Conservation (phyloP, 1,140 invertebrate genomes). For the Scaptodrosophila lebanonensis region DNA sequence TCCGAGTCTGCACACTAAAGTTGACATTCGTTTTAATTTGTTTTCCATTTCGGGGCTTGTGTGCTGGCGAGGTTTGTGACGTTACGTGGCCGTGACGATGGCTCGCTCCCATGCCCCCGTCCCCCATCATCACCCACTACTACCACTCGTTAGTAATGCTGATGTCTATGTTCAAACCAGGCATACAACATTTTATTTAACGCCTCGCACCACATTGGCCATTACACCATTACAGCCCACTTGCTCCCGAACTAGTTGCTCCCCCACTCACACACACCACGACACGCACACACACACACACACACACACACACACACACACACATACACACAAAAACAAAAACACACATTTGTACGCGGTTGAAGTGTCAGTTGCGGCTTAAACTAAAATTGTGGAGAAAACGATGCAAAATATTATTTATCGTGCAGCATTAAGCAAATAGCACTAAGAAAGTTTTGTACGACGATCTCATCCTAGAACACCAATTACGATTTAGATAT, state of each 20-base stretch:
- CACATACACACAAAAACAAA: not conserved
- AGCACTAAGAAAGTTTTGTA: no score
- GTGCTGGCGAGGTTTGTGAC: not conserved
- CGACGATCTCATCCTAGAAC: no score
- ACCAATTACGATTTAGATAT: no score
- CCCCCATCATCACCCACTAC: no score
- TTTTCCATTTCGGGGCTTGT: conserved; percentile 37
- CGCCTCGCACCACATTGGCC: conserved; percentile 28
- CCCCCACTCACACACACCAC: no score
- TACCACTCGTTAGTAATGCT: conserved; percentile 6
- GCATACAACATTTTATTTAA: conserved; percentile 69
- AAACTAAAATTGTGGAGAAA: no score
- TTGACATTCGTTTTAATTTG: conserved; percentile 64
- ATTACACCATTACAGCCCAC: conserved; percentile 23
- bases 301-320: conserved; percentile 17
- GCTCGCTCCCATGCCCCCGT: no score
- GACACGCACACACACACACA: conserved; percentile 6
- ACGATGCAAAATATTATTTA: no score
- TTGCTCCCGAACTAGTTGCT: conserved; percentile 46
- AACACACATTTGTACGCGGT: no score
- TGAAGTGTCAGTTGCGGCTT: no score
- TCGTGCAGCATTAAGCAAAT: no score
- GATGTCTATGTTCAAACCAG: conserved; percentile 49
- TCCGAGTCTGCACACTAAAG: conserved; percentile 17
- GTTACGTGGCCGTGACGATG: no score